A percentile compares a stretch with the other conserved stretches of the same genome.
phyloP scores from a whole-genome alignment of 2,113 vertebrate genomes.

The Triplophysa dalaica region DNA sequence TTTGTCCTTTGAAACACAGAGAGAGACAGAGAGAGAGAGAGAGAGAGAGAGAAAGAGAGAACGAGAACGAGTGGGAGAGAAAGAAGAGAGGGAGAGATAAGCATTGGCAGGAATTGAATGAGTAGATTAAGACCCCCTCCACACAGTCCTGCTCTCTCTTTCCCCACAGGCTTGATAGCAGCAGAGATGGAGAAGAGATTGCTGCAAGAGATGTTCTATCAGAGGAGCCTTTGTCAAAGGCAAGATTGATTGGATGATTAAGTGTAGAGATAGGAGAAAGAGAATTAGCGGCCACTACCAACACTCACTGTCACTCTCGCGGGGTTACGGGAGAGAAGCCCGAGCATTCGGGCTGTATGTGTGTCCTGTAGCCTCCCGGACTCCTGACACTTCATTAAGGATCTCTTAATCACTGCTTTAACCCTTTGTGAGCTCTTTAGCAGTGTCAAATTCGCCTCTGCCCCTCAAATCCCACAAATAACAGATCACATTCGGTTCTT shows the following conservation, averaged over 20 bases:
- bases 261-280: constrained; percentile 49
- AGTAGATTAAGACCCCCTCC: constrained; percentile 72
- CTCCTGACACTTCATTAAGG: constrained; percentile 18
- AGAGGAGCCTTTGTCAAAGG: constrained; percentile 56
- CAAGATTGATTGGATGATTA: constrained; percentile 59
- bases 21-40: constrained; percentile 9
- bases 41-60: no score
- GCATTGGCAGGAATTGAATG: constrained; percentile 76
- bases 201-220: constrained; percentile 52
- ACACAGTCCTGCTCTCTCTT: constrained; percentile 3
- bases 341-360: neutral
- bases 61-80: no score
- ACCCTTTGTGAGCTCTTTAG: neutral
- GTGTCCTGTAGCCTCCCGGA: neutral
- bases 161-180: constrained; percentile 37
- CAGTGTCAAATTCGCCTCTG: neutral
- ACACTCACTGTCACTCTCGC: constrained; percentile 51
- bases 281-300: constrained; percentile 54
- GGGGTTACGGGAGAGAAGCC: constrained; percentile 43
- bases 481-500: constrained; percentile 1
- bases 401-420: neutral
- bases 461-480: constrained; percentile 9
- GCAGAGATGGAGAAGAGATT: constrained; percentile 52
- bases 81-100: constrained; percentile 54
- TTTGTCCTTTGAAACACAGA: constrained; percentile 75